Evolutionary conservation across 2,888 invertebrate genomes (phyloP), one percentile per base, ranked within the genome.

Genomic region (Eristalinus aeneus): DNA sequence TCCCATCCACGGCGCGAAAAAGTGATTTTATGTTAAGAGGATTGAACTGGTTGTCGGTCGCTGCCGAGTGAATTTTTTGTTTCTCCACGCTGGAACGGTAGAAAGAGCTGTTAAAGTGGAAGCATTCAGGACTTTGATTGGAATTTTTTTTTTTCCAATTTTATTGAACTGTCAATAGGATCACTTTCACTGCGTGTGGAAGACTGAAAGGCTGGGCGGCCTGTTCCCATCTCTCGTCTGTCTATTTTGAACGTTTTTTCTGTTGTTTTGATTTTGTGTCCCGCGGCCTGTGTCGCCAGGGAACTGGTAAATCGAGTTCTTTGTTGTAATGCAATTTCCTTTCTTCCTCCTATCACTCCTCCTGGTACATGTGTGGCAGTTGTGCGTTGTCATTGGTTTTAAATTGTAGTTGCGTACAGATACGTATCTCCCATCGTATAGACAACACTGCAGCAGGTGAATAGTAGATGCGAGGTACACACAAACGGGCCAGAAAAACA

Each of bases 261-360:
- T 68, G 6, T 64, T 60, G 69, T 69, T 71, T 60, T 68, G 6
- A 22, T 16, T 56, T 23, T n/a, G 10, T 4, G 56, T 64, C 27
- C 39, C 27, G 68, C 67, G 67, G 72, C 36, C 64, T 60, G 65
- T 67, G 46, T 63, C 67, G 61, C 63, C 63, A 31, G 54, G 56
- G 63, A 81, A 85, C 85, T 72, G 76, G 85, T 69, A 81, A 81
- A 81, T 85, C 85, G 67, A 73, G 81, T 85, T 85, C 65, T 61
- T 60, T 10, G 65, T 67, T 60, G 81, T 81, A 85, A 85, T 81
- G 76, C 76, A 81, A 85, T 85, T 85, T 85, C 72, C 81, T 81
- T 67, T 73, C 32, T 76, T 32, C 31, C 22, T 23, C 22, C 16
- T 60, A 10, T 34, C 22, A 36, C 20, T 22, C n/a, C 8, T 1